Conservation (phyloP, 2,797 vertebrate species). For the Malacoraja senta region DNA sequence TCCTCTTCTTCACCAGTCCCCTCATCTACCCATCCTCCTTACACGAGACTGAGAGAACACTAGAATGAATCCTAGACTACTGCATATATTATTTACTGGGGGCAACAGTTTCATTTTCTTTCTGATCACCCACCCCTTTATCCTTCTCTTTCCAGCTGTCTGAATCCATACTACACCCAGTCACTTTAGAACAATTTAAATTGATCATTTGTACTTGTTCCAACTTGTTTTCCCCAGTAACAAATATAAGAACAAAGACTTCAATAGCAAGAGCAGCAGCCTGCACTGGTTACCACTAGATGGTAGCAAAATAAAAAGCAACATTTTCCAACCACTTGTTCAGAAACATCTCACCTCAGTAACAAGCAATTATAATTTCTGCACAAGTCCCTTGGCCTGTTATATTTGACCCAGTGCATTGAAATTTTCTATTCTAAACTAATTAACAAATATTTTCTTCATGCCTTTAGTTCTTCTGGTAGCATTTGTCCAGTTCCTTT, state of each 20-base stretch:
- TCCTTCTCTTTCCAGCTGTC: neutral
- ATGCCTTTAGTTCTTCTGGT: neutral
- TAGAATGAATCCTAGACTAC: neutral
- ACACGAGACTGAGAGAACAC: neutral
- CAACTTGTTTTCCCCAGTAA: neutral
- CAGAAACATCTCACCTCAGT: neutral
- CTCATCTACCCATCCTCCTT: neutral
- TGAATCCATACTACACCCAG: neutral
- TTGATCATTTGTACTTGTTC: too few relatives aligned
- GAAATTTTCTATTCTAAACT: neutral
- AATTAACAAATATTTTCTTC: neutral
- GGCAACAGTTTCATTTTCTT: neutral
- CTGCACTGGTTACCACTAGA: constrained; percentile 11
- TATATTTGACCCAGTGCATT: neutral
- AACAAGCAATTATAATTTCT: neutral
- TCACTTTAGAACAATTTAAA: neutral
- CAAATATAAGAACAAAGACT: neutral
- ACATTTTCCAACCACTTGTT: neutral
- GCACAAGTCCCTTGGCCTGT: neutral
- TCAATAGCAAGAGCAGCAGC: neutral
- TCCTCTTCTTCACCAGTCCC: neutral
- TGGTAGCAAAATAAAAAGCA: neutral
- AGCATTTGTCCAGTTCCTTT: neutral
- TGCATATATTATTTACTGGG: neutral
- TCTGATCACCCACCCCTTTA: neutral